These are phyloP conservation scores for Netta rufina DNA, from an alignment of 2,797 vertebrate species.

Conservation along the genomic window DNA sequence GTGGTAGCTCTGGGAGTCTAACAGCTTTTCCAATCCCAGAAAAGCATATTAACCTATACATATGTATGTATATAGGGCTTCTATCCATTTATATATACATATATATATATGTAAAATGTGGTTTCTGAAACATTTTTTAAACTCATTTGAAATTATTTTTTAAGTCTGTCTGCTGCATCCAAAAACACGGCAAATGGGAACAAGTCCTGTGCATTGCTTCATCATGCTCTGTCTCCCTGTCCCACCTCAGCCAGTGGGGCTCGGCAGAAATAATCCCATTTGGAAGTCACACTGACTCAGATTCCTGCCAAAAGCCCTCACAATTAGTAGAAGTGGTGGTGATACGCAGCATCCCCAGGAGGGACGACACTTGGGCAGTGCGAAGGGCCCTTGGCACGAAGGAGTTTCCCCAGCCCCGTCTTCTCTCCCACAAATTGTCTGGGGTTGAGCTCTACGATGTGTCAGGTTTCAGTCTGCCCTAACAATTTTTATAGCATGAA, in stretches of 20 bases:
- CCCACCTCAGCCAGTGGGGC: rapidly evolving
- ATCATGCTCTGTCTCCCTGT: not conserved
- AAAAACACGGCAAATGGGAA: not conserved
- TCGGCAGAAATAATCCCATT: not conserved
- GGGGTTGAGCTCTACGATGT: not conserved
- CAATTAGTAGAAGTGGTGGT: not conserved
- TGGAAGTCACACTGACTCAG: not conserved
- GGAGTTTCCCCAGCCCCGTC: not conserved
- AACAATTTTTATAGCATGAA: not conserved
- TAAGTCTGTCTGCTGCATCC: not conserved
- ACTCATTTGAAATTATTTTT: not conserved
- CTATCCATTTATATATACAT: not conserved
- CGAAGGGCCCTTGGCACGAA: rapidly evolving
- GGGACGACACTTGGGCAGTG: rapidly evolving
- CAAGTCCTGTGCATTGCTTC: not conserved
- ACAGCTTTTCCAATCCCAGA: not conserved
- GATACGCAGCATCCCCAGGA: rapidly evolving
- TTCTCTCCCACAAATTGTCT: not conserved
- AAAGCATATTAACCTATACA: not conserved
- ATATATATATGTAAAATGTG: rapidly evolving
- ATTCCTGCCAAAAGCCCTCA: not conserved
- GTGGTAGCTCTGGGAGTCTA: rapidly evolving
- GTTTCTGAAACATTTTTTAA: not conserved
- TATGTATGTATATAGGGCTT: not conserved
- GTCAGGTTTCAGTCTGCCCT: not conserved